Evolutionary conservation across 1,140 invertebrate species (phyloP).

Genomic region (Eriosoma lanigerum): DNA sequence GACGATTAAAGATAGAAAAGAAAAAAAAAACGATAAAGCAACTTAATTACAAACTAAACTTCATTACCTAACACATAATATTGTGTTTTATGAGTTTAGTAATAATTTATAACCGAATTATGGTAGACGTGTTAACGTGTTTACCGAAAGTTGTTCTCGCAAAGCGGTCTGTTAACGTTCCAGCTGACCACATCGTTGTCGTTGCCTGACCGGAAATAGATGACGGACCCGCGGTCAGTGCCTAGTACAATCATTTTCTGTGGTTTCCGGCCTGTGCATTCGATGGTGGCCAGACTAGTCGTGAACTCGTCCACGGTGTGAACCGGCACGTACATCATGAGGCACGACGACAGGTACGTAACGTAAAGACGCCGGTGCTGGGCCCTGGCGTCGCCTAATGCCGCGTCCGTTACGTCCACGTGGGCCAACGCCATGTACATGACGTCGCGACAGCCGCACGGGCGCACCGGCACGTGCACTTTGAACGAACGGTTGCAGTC

Average conservation of each 20-base stretch:
- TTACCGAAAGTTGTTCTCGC: constrained; percentile 17
- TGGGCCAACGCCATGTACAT: constrained; percentile 10
- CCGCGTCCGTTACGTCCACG: background rate
- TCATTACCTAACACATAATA: too few species aligned
- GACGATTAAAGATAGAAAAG: too few species aligned
- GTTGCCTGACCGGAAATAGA: constrained; percentile 25
- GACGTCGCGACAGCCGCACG: constrained; percentile 7
- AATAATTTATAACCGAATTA: too few species aligned
- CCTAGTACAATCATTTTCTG: constrained; percentile 14
- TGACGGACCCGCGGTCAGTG: background rate
- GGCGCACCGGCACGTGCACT: constrained; percentile 10
- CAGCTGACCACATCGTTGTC: constrained; percentile 1
- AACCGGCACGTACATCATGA: constrained; percentile 19
- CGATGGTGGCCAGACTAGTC: background rate
- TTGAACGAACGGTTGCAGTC: constrained; percentile 20
- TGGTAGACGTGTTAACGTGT: too few species aligned
- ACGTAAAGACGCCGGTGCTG: constrained; percentile 20
- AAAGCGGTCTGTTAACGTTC: background rate
- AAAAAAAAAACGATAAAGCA: too few species aligned
- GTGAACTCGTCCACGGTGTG: background rate
- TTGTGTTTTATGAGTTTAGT: too few species aligned
- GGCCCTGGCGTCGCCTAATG: background rate
- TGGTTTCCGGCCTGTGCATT: background rate
- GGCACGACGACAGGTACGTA: constrained; percentile 29
- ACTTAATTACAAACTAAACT: too few species aligned